Percentiles rank a stretch among this genome's conserved stretches.
phyloP scores from a whole-genome alignment of 2,797 vertebrate species.

The Pangasius larnaudii region DNA sequence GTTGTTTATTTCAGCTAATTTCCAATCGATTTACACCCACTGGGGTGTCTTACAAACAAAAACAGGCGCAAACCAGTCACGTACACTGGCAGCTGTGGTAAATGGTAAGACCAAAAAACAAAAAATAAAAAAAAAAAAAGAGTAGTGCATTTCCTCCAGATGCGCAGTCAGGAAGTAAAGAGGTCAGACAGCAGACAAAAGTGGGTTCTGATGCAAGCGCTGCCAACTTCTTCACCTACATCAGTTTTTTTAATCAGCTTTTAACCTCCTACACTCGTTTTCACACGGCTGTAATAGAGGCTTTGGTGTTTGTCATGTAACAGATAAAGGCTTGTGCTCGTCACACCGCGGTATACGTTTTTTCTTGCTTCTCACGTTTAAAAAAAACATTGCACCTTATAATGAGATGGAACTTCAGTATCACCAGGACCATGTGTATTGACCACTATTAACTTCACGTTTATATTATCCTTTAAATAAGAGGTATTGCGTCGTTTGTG shows the following conservation, averaged over 20 bases:
- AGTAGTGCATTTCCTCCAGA: constrained; percentile 34
- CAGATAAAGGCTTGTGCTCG: background rate
- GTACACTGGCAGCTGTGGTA: constrained; percentile 29
- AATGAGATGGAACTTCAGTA: background rate
- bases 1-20: background rate
- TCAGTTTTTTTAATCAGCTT: constrained; percentile 4
- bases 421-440: background rate
- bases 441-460: no score
- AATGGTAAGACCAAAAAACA: constrained; percentile 8
- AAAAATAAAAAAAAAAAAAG: background rate
- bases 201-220: constrained; percentile 14
- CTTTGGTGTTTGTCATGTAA: background rate
- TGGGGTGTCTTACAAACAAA: background rate
- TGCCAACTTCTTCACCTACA: constrained; percentile 19
- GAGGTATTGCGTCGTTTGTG: background rate
- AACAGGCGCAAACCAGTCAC: constrained; percentile 9
- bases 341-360: background rate
- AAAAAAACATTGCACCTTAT: background rate
- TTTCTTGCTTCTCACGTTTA: background rate
- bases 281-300: background rate
- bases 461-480: background rate
- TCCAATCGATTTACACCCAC: background rate
- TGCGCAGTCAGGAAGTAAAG: constrained; percentile 41
- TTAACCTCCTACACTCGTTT: background rate
- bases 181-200: constrained; percentile 40